phyloP scores from a whole-genome alignment of 2,113 vertebrate genomes.

The Circaetus gallicus region DNA sequence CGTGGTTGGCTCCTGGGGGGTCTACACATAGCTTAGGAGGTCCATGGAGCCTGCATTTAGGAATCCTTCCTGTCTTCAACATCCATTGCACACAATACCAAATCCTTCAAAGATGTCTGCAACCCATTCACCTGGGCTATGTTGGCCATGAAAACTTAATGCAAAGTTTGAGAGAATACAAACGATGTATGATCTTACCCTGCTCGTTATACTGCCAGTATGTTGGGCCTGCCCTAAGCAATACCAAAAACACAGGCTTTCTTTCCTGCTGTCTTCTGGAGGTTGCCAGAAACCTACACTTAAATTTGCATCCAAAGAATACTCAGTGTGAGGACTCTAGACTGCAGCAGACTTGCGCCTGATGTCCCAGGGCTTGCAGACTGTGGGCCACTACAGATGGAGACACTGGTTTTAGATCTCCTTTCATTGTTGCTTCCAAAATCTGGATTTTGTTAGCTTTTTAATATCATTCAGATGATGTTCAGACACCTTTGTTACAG shows the following conservation, averaged over 20 bases:
- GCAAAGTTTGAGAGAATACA: neutral
- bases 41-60: neutral
- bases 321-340: neutral
- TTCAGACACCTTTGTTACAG: neutral
- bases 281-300: neutral
- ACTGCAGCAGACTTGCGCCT: neutral
- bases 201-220: neutral
- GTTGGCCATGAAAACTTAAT: neutral
- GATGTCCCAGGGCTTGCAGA: neutral
- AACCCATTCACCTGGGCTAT: neutral
- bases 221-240: neutral
- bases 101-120: neutral
- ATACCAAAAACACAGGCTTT: neutral
- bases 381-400: neutral
- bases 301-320: neutral
- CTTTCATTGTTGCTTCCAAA: neutral
- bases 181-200: neutral
- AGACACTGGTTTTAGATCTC: neutral
- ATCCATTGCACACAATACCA: neutral
- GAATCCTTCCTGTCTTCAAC: neutral
- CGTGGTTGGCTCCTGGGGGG: neutral
- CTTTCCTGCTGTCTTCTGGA: neutral
- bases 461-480: neutral
- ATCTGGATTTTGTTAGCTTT: neutral
- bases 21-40: neutral